Base-by-base conservation (phyloP, 2,797 vertebrate species). In the Loris lydekkerianus region DNA sequence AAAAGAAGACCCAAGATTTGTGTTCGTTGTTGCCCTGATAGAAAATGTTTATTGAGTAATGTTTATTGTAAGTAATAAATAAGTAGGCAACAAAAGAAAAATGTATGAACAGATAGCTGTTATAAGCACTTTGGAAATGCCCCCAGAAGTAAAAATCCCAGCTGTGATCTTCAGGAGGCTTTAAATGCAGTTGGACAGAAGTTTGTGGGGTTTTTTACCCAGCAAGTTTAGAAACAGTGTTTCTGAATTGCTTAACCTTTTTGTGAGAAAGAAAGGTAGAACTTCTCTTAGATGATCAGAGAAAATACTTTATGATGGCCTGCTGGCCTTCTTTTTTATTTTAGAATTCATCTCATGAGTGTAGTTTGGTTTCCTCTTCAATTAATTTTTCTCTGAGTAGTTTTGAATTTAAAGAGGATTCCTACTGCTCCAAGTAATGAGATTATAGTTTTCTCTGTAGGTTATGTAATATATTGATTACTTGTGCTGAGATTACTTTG, bases 401-500 rank as follows among this genome's bases (percentile, higher is more conserved):
- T 81, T 86, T 86, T 76, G 53, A 94, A 90, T 80, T 77, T 87
- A 81, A 96, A 93, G 89, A 81, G 65, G 40, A 89, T 81, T 86
- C 18, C 61, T 90, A 40, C 17, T 58, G 20, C 7, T 85, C 58
- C 49, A 85, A 85, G 46, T 90, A 96, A 72, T 58, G 43, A 94
- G 89, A 94, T 86, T 75, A 65, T 10, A 83, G 31, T 87, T 89
- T 78, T 85, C n/a, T 86, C n/a, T 89, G 31, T 80, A 77, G 20
- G 29, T 82, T 93, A n/a, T 76, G 15, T 70, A 70, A 25, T 90
- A 23, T 43, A 88, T 63, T 46, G 40, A 27, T 94, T 91, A 76
- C 18, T 91, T 96, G 5, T 91, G 67, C 53, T 93, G 84, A 87
- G 65, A 95, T 95, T 95, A 25, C 73, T 96, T 86, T 94, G 34